These are phyloP conservation scores for Scleropages formosus DNA, from an alignment of 2,797 vertebrate genomes.

Conservation along the genomic window DNA sequence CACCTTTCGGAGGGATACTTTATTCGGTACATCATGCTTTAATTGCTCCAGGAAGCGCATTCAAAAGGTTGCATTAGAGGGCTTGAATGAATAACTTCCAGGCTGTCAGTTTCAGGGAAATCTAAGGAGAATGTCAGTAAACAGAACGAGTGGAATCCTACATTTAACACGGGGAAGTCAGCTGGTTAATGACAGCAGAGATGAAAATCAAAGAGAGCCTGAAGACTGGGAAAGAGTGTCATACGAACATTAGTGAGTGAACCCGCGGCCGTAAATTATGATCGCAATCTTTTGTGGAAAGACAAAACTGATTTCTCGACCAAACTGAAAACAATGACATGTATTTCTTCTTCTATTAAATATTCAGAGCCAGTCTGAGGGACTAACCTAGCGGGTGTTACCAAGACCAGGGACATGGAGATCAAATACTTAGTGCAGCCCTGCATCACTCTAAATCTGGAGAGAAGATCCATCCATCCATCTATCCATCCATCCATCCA, in stretches of 20 bases:
- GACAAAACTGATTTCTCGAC: no score
- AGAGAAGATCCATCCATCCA: background rate
- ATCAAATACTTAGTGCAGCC: background rate
- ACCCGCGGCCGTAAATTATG: no score
- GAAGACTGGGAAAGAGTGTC: background rate
- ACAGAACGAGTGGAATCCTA: slow-evolving; percentile 33
- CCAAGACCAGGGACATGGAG: no score
- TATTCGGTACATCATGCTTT: slow-evolving; percentile 24
- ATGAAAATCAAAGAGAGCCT: background rate
- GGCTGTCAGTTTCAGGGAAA: background rate
- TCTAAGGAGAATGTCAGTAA: slow-evolving; percentile 39
- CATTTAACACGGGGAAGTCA: slow-evolving; percentile 30
- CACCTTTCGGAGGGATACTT: background rate
- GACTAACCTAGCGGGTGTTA: no score
- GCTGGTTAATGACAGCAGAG: slow-evolving; percentile 24
- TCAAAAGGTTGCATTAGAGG: slow-evolving; percentile 32
- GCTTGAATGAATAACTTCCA: slow-evolving; percentile 24
- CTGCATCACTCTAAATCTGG: background rate
- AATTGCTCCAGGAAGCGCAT: slow-evolving; percentile 49
- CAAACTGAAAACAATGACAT: no score
- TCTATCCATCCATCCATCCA: background rate
- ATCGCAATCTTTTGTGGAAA: no score
- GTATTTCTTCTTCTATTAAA: background rate
- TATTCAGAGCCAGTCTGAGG: background rate
- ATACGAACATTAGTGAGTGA: background rate